These are phyloP conservation scores for Polyodon spathula DNA, from an alignment of 2,113 vertebrate genomes.

Conservation along the genomic window DNA sequence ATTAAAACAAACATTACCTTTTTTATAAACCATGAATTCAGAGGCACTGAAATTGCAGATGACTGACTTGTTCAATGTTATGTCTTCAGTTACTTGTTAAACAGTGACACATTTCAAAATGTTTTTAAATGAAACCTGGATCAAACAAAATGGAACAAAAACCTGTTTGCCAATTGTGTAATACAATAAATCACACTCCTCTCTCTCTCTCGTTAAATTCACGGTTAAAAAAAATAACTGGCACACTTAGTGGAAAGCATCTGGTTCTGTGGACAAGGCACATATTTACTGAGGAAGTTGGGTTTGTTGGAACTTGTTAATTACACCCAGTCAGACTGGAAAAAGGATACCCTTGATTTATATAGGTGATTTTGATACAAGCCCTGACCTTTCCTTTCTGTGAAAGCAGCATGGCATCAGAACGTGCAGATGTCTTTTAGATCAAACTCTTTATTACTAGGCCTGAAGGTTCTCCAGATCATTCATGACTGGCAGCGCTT, in stretches of 20 bases:
- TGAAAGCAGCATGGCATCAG: constrained; percentile 20
- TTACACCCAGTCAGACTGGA: constrained; percentile 33
- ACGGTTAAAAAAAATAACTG: too few relatives aligned
- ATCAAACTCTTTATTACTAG: constrained; percentile 12
- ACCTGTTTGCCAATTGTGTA: not conserved
- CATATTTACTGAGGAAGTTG: constrained; percentile 33
- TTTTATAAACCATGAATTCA: too few relatives aligned
- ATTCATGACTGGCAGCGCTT: not conserved
- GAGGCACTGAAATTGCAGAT: too few relatives aligned
- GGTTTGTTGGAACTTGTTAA: constrained; percentile 41
- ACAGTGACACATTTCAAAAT: too few relatives aligned
- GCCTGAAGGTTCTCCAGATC: not conserved
- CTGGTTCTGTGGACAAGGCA: constrained; percentile 38
- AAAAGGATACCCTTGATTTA: constrained; percentile 36
- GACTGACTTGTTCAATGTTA: too few relatives aligned
- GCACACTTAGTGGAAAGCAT: constrained; percentile 31
- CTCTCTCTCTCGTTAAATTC: too few relatives aligned
- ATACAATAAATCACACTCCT: too few relatives aligned
- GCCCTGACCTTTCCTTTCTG: constrained; percentile 30
- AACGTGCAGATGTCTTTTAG: constrained; percentile 26
- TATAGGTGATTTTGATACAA: constrained; percentile 34
- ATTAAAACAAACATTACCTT: too few relatives aligned
- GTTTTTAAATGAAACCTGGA: not conserved
- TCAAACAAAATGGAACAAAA: not conserved
- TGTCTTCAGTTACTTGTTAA: too few relatives aligned